Percentiles rank a stretch among this genome's conserved stretches.
These are phyloP conservation scores for Phyllostomus discolor DNA, from an alignment of 2,113 vertebrate species.

Conservation along the genomic window DNA sequence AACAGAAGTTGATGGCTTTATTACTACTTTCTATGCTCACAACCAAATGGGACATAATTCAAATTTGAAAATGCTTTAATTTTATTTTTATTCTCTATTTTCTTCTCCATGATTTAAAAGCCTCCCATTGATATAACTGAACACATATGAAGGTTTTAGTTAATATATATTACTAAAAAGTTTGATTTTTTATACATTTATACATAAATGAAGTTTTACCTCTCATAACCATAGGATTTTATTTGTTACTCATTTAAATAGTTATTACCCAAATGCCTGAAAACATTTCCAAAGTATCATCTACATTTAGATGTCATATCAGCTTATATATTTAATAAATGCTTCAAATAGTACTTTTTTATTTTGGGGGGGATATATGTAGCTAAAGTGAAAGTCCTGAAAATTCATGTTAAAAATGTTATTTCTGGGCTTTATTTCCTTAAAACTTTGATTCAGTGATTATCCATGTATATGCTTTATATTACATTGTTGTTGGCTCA, in stretches of 20 bases:
- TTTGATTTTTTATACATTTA: not conserved
- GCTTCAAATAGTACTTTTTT: not conserved
- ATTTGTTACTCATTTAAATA: not conserved
- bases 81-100: constrained; percentile 10
- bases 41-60: not conserved
- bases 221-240: not conserved
- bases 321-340: not conserved
- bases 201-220: not conserved
- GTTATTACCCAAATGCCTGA: not conserved
- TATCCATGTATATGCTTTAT: not conserved
- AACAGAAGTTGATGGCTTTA: not conserved
- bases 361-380: not conserved
- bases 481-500: not conserved
- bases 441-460: not conserved
- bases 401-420: not conserved
- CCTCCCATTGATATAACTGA: not conserved
- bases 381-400: not conserved
- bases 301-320: not conserved
- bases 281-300: constrained; percentile 3
- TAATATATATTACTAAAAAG: not conserved
- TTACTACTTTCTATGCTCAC: not conserved
- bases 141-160: not conserved
- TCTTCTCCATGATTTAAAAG: not conserved
- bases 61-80: constrained; percentile 6
- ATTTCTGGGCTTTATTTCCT: not conserved